These are phyloP conservation scores for Mimas tiliae DNA, from an alignment of 2,888 invertebrate genomes.

Conservation along the genomic window DNA sequence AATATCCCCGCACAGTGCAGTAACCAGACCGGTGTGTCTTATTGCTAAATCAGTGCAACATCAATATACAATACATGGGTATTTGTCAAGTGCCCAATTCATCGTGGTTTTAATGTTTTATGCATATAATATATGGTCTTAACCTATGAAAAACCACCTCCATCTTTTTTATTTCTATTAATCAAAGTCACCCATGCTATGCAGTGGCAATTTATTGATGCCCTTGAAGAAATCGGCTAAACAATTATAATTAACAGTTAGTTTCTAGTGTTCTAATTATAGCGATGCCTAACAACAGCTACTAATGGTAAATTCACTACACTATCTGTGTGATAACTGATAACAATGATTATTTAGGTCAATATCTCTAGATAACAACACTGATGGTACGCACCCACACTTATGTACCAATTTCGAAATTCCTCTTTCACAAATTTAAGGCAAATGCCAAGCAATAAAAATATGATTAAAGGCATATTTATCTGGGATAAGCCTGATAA, in stretches of 20 bases:
- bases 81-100: too few relatives aligned
- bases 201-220: too few relatives aligned
- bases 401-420: not conserved
- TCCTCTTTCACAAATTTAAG: not conserved
- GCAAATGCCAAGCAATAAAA: not conserved
- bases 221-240: too few relatives aligned
- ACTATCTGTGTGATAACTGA: slow-evolving; percentile 72
- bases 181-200: too few relatives aligned
- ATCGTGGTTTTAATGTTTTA: too few relatives aligned
- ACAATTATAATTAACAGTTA: too few relatives aligned
- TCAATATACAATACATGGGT: not conserved
- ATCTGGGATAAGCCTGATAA: too few relatives aligned
- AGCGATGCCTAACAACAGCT: slow-evolving; percentile 49
- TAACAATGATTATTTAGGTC: slow-evolving; percentile 75
- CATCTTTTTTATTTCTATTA: too few relatives aligned
- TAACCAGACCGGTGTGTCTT: not conserved
- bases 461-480: too few relatives aligned
- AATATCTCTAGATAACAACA: slow-evolving; percentile 71
- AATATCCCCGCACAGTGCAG: not conserved
- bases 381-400: slow-evolving; percentile 33
- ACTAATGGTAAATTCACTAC: slow-evolving; percentile 46
- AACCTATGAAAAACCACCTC: too few relatives aligned
- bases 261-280: slow-evolving; percentile 47
- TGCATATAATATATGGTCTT: too few relatives aligned
- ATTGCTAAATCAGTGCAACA: not conserved